Evolutionary conservation across 2,888 invertebrate species (phyloP).

Genomic region (Leptinotarsa juncta): DNA sequence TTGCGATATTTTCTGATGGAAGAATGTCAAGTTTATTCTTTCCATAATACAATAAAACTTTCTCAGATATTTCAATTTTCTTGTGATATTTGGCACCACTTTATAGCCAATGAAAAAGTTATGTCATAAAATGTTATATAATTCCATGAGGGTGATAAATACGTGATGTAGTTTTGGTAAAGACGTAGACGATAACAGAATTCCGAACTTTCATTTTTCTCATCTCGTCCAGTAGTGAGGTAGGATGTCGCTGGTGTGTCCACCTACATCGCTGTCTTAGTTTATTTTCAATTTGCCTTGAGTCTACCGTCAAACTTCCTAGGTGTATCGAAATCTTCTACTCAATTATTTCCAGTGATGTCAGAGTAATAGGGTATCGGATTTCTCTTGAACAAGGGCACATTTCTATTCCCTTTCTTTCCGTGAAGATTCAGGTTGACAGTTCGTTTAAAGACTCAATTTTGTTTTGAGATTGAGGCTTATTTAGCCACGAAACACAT

Average conservation of each 20-base stretch:
- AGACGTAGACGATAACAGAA: no score
- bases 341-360: background rate
- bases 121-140: no score
- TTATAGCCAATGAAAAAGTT: no score
- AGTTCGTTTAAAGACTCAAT: conserved; percentile 8
- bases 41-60: no score
- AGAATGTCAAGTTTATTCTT: no score
- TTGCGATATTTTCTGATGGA: no score
- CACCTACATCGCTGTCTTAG: background rate
- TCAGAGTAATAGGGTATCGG: conserved; percentile 6
- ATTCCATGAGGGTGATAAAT: no score
- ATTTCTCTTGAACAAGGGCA: background rate
- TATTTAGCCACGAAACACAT: background rate
- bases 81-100: no score
- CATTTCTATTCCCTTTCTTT: background rate
- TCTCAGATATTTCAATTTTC: no score
- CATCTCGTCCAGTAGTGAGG: background rate
- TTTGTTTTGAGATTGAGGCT: conserved; percentile 10
- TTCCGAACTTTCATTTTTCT: no score
- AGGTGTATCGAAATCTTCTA: background rate
- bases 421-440: conserved; percentile 1
- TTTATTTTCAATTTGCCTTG: background rate
- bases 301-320: background rate
- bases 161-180: no score
- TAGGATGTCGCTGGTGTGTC: background rate